phyloP scores from a whole-genome alignment of 2,888 invertebrate species.

The Drosophila putrida region DNA sequence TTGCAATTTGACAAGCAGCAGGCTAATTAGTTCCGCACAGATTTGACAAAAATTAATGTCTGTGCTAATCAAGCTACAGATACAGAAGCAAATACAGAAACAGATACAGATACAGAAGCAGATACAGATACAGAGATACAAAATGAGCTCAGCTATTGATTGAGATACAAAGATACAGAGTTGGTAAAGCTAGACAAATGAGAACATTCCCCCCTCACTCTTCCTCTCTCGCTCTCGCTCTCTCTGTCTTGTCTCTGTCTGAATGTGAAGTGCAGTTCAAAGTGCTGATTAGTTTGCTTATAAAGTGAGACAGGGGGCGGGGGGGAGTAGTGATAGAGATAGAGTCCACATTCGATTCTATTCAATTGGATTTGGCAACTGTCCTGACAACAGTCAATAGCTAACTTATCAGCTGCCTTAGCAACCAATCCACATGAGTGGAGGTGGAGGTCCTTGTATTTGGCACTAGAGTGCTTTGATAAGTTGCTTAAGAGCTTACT shows the following conservation, averaged over 20 bases:
- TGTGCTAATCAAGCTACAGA: conserved; percentile 48
- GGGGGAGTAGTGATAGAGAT: too few relatives aligned
- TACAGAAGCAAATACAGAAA: conserved; percentile 25
- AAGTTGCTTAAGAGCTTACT: conserved; percentile 20
- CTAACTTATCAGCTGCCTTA: conserved; percentile 2
- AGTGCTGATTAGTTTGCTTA: conserved; percentile 58
- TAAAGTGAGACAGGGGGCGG: background rate
- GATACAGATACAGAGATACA: conserved; percentile 15
- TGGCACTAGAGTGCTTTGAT: background rate
- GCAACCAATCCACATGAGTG: conserved; percentile 14
- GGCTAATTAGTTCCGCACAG: conserved; percentile 81
- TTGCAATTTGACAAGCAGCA: conserved; percentile 79
- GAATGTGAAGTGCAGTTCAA: conserved; percentile 39
- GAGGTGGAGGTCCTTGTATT: background rate
- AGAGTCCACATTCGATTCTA: conserved; percentile 16
- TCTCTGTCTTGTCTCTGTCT: background rate
- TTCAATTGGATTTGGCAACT: conserved; percentile 31
- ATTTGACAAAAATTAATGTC: conserved; percentile 80
- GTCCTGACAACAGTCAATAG: conserved; percentile 12
- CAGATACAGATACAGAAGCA: conserved; percentile 2
- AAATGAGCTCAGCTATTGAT: conserved; percentile 14
- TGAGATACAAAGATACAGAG: conserved; percentile 4
- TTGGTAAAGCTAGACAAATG: conserved; percentile 41
- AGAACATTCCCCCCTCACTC: conserved; percentile 12
- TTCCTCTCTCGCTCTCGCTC: background rate